These are phyloP conservation scores for Labia minor DNA, from an alignment of 2,888 invertebrate species.

Conservation along the genomic window DNA sequence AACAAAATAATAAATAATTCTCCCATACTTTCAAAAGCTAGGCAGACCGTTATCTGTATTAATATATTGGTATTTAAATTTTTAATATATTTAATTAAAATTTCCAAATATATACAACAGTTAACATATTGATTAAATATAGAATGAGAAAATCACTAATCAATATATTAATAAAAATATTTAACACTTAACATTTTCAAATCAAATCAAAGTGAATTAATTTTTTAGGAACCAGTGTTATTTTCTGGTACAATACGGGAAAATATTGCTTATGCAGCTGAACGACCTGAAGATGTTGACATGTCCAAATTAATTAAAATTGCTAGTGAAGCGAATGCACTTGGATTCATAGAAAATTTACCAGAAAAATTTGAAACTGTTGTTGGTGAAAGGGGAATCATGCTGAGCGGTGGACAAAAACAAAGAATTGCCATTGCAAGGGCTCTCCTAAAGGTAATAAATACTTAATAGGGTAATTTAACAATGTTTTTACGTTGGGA, in stretches of 20 bases:
- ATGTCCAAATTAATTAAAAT: slow-evolving; percentile 46
- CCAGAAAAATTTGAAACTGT: slow-evolving; percentile 67
- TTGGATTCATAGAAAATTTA: slow-evolving; percentile 56
- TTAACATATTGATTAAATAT: no score
- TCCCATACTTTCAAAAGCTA: no score
- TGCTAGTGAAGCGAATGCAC: slow-evolving; percentile 73
- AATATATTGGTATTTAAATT: no score
- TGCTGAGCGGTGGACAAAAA: slow-evolving; percentile 87
- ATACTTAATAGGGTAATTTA: no score
- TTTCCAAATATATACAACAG: no score
- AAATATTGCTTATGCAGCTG: slow-evolving; percentile 80
- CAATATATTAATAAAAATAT: no score
- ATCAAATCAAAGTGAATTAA: no score
- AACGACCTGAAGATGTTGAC: slow-evolving; percentile 35
- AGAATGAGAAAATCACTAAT: slow-evolving; percentile 18
- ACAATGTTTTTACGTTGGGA: no score
- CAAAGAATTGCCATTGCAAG: slow-evolving; percentile 88
- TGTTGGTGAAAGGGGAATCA: slow-evolving; percentile 81
- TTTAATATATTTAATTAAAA: no score
- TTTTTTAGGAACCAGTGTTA: slow-evolving; percentile 71
- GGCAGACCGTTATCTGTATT: no score
- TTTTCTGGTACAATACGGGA: slow-evolving; percentile 85
- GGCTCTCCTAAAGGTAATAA: slow-evolving; percentile 69
- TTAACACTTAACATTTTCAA: no score
- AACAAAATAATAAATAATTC: no score